Percentiles rank a stretch among this genome's conserved stretches.
phyloP scores from a whole-genome alignment of 2,113 vertebrate species.

The Marcusenius ussheri region DNA sequence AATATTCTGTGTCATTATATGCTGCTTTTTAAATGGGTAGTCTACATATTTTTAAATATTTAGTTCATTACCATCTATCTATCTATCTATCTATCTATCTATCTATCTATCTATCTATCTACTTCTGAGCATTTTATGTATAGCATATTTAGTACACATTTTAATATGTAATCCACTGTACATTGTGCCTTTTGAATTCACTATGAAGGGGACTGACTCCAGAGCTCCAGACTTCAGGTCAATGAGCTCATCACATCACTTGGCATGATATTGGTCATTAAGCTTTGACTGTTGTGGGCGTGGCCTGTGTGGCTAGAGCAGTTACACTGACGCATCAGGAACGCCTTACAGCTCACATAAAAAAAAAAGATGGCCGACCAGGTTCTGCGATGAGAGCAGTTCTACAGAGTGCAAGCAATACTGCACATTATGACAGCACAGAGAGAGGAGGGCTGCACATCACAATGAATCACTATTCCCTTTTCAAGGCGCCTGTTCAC shows the following conservation, averaged over 20 bases:
- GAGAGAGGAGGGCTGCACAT: neutral
- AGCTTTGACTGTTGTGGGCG: neutral
- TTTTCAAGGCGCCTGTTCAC: constrained; percentile 1
- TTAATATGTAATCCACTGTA: neutral
- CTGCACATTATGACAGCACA: neutral
- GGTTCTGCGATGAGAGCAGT: neutral
- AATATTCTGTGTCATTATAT: neutral
- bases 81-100: neutral
- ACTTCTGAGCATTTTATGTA: neutral
- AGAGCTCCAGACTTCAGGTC: neutral
- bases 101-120: neutral
- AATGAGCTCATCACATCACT: neutral
- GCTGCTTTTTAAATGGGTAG: neutral
- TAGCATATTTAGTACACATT: neutral
- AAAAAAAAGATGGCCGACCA: neutral
- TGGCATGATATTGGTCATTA: neutral
- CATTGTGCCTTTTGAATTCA: neutral
- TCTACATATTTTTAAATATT: neutral
- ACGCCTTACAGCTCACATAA: neutral
- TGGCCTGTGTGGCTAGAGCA: neutral
- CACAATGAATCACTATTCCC: neutral
- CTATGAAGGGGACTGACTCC: neutral
- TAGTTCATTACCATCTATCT: neutral
- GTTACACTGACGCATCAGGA: neutral
- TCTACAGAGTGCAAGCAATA: neutral